Percentiles rank a stretch among this genome's conserved stretches.
phyloP scores from a whole-genome alignment of 2,888 invertebrate genomes.

The Venustoraphidia nigricollis region DNA sequence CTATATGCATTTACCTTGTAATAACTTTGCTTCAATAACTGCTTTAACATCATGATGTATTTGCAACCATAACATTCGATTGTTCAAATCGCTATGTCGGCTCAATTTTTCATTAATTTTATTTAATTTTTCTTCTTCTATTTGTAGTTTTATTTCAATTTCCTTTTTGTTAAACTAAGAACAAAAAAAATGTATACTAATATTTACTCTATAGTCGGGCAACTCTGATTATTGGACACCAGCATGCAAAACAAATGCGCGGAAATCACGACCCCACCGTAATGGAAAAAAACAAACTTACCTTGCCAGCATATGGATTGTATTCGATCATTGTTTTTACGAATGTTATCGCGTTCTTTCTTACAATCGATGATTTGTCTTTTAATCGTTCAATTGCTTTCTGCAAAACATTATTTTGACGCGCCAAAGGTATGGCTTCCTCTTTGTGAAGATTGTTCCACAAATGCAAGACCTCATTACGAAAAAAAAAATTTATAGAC shows the following conservation, averaged over 20 bases:
- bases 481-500: background rate
- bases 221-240: too few species aligned
- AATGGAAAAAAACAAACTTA: conserved; percentile 21
- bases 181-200: background rate
- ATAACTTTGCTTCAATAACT: conserved; percentile 33
- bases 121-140: conserved; percentile 44
- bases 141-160: conserved; percentile 40
- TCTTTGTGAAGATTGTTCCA: conserved; percentile 68
- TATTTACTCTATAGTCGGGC: too few species aligned
- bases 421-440: conserved; percentile 59
- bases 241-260: background rate
- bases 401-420: conserved; percentile 51
- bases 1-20: conserved; percentile 15
- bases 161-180: conserved; percentile 16
- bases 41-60: conserved; percentile 34
- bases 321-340: conserved; percentile 63
- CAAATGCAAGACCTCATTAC: conserved; percentile 48
- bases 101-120: conserved; percentile 35
- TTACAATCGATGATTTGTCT: conserved; percentile 71
- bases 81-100: conserved; percentile 26
- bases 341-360: conserved; percentile 70
- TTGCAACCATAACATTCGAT: conserved; percentile 32
- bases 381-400: conserved; percentile 53
- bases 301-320: conserved; percentile 73
- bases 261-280: too few species aligned